Percentiles rank a stretch among this genome's conserved stretches.
Evolutionary conservation across 2,888 invertebrate species (phyloP).

Genomic region (Muschampia plurimacula): DNA sequence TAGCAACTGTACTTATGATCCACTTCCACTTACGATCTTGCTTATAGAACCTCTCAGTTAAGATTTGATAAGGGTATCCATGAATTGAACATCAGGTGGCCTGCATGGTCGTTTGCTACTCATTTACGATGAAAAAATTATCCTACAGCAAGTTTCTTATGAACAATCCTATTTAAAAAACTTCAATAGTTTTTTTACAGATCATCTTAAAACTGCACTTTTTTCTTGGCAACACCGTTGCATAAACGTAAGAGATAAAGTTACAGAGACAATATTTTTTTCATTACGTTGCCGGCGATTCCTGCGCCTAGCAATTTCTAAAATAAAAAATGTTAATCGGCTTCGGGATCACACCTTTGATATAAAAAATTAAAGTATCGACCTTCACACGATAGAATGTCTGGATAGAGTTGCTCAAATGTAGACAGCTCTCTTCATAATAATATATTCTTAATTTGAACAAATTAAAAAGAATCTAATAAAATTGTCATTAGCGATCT

Average conservation of each 20-base stretch:
- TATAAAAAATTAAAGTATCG: slow-evolving; percentile 75
- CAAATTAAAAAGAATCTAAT: too few relatives aligned
- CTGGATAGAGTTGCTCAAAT: not conserved
- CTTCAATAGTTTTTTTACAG: slow-evolving; percentile 1
- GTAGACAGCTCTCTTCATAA: slow-evolving; percentile 12
- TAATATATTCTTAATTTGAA: not conserved
- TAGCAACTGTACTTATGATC: too few relatives aligned
- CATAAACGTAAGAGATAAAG: slow-evolving; percentile 22
- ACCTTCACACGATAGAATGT: slow-evolving; percentile 62
- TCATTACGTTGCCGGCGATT: not conserved
- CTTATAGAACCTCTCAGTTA: too few relatives aligned
- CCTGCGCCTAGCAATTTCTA: slow-evolving; percentile 32
- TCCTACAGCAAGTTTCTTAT: not conserved
- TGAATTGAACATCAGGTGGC: too few relatives aligned
- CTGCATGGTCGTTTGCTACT: too few relatives aligned
- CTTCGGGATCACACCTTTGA: slow-evolving; percentile 80
- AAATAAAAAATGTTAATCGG: slow-evolving; percentile 66
- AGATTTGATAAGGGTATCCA: too few relatives aligned
- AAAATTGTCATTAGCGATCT: too few relatives aligned
- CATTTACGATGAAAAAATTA: too few relatives aligned
- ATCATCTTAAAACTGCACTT: slow-evolving; percentile 8
- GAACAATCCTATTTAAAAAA: not conserved
- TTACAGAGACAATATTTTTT: slow-evolving; percentile 33
- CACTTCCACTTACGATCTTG: too few relatives aligned
- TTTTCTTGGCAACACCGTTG: slow-evolving; percentile 11